Evolutionary conservation across 2,113 vertebrate genomes (phyloP).

Genomic region (Melanerpes formicivorus): DNA sequence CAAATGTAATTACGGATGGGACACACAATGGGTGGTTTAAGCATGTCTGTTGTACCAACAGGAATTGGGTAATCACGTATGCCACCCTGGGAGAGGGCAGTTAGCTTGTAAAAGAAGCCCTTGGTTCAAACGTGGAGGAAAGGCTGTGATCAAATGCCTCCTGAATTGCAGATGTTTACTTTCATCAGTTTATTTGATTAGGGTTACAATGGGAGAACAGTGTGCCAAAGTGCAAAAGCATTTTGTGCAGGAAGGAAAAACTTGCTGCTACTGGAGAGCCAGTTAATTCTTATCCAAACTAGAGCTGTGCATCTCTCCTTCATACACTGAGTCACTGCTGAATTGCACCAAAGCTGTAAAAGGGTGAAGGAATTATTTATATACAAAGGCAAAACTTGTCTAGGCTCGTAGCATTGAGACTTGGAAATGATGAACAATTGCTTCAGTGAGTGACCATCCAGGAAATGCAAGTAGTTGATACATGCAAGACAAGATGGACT

Average conservation of each 20-base stretch:
- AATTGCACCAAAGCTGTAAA: slow-evolving; percentile 60
- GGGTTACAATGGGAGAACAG: slow-evolving; percentile 60
- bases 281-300: slow-evolving; percentile 74
- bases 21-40: slow-evolving; percentile 85
- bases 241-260: slow-evolving; percentile 53
- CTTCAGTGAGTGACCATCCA: slow-evolving; percentile 13
- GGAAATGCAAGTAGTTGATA: neutral
- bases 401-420: slow-evolving; percentile 24
- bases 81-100: slow-evolving; percentile 69
- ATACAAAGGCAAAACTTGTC: slow-evolving; percentile 66
- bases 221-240: slow-evolving; percentile 45
- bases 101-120: slow-evolving; percentile 50
- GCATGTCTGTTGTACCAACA: slow-evolving; percentile 77
- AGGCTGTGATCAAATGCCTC: slow-evolving; percentile 64
- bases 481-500: neutral
- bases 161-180: slow-evolving; percentile 73
- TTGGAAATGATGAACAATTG: slow-evolving; percentile 41
- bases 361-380: slow-evolving; percentile 52
- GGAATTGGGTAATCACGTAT: slow-evolving; percentile 67
- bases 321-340: slow-evolving; percentile 60
- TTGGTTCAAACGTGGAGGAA: slow-evolving; percentile 53
- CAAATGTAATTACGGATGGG: slow-evolving; percentile 84
- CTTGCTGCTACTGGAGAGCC: slow-evolving; percentile 55
- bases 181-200: slow-evolving; percentile 69
- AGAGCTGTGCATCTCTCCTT: slow-evolving; percentile 53